Conservation (phyloP, 2,113 vertebrate genomes). For the Suncus etruscus region DNA sequence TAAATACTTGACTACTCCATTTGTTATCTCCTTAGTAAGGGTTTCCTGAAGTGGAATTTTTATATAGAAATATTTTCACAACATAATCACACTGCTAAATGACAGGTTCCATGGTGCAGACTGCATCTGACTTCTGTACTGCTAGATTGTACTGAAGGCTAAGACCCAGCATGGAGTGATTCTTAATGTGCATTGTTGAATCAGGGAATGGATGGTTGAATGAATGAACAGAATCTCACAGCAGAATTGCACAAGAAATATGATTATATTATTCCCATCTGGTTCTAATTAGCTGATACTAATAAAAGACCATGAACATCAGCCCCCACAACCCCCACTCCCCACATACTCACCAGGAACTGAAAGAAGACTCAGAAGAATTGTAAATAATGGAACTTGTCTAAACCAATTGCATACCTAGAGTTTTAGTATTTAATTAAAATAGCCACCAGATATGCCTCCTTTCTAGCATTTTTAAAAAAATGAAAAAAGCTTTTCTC, state of each 20-base stretch:
- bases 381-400: neutral
- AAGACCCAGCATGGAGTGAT: neutral
- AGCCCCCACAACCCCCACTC: too few species aligned
- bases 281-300: too few species aligned
- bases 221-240: neutral
- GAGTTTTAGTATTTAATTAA: neutral
- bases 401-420: constrained; percentile 22
- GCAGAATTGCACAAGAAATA: too few species aligned
- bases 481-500: neutral
- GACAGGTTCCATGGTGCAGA: neutral
- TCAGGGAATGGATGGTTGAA: neutral
- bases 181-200: neutral
- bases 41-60: constrained; percentile 55
- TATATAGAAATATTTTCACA: constrained; percentile 56
- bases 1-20: constrained; percentile 62
- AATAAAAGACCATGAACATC: too few species aligned
- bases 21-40: constrained; percentile 41
- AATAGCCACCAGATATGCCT: neutral
- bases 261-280: too few species aligned
- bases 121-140: neutral
- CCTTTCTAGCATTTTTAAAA: neutral
- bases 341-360: too few species aligned
- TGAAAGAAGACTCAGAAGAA: too few species aligned
- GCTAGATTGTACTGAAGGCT: too few species aligned
- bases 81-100: neutral